Percentiles rank a stretch among this genome's conserved stretches.
Evolutionary conservation across 2,888 invertebrate species (phyloP).

Genomic region (Mythimna vitellina): DNA sequence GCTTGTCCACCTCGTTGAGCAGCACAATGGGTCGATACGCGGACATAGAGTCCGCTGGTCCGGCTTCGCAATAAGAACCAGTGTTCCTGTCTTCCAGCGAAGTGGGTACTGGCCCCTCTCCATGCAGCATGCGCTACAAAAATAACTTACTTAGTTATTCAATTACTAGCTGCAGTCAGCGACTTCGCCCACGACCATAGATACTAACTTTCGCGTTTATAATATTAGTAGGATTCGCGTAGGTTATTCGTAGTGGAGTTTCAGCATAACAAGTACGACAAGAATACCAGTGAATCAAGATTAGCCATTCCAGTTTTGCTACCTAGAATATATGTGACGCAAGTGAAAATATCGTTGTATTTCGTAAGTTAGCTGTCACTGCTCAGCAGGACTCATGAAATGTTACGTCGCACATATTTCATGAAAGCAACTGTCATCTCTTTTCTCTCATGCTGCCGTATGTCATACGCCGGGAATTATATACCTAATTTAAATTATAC

Average conservation of each 20-base stretch:
- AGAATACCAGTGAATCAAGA: not conserved
- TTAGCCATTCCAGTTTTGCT: not conserved
- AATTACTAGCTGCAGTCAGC: not conserved
- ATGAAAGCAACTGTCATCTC: slow-evolving; percentile 12
- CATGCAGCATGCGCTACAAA: too few relatives aligned
- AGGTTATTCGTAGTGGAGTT: not conserved
- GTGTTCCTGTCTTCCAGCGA: too few relatives aligned
- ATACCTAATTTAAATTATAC: not conserved
- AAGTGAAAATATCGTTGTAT: slow-evolving; percentile 9
- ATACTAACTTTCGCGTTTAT: too few relatives aligned
- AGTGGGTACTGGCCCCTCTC: too few relatives aligned
- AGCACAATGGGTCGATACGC: too few relatives aligned
- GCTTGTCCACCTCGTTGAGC: too few relatives aligned
- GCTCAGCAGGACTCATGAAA: not conserved
- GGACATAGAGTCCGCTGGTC: too few relatives aligned
- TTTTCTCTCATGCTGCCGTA: not conserved
- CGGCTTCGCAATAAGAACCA: too few relatives aligned
- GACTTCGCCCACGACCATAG: too few relatives aligned
- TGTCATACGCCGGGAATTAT: not conserved
- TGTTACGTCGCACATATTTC: slow-evolving; percentile 7
- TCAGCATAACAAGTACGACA: not conserved
- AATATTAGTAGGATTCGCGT: not conserved
- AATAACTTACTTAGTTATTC: slow-evolving; percentile 1
- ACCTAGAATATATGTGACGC: not conserved
- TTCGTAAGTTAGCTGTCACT: not conserved